Base-by-base conservation (phyloP, 1,140 invertebrate species). In the Ooceraea biroi region DNA sequence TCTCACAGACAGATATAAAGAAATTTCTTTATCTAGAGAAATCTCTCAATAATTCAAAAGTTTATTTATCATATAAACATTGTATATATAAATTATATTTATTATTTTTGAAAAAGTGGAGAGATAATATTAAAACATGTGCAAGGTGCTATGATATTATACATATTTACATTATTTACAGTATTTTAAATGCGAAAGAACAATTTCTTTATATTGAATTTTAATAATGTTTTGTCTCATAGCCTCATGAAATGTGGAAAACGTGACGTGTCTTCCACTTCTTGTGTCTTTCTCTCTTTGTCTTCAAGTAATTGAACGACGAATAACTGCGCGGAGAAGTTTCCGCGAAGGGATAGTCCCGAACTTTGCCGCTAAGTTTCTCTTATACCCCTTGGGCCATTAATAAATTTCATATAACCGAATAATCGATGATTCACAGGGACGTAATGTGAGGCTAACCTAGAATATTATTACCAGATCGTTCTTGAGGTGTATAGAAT, bases 401-500 rank as follows among this genome's bases (percentile, higher is more conserved):
- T 88, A 87, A 87, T 87, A 87, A 88, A 84, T 87, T 69, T 88
- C 65, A 61, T 46, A 22, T 44, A 57, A 69, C 36, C 22, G 82
- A 58, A 87, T 88, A 87, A 88, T 88, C 82, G 65, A 87, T 73
- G 83, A 87, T 87, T 68, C 80, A 52, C 82, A 66, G 65, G 69
- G 30, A 73, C 63, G 82, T 71, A 63, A 66, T 36, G 71, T 25
- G 68, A 85, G 68, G n/a, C 27, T 36, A n/a, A 63, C 17, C 55
- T 19, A 30, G 22, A 55, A 66, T 57, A 57, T 80, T 55, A 69
- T 46, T 41, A 68, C 12, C 22, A 30, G 17, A 71, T 57, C 12
- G n/a, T 69, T 17, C 19, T 69, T 57, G 52, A 22, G 7, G 17
- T 22, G 36, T 36, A 36, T 36, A 36, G n/a, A 66, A 22, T 52